Evolutionary conservation across 2,797 vertebrate species (phyloP).

Genomic region (Bucorvus abyssinicus): DNA sequence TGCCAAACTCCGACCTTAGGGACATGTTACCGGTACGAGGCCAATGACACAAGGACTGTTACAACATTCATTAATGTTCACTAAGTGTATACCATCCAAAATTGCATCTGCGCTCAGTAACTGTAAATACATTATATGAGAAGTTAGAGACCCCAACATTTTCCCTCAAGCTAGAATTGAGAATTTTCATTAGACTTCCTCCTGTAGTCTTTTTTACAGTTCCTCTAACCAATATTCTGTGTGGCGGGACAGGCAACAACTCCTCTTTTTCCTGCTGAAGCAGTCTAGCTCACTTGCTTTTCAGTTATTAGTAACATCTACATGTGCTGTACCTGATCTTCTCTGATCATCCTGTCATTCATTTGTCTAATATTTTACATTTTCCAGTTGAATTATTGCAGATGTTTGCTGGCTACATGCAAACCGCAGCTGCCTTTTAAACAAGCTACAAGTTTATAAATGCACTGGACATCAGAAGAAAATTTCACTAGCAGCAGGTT

Average conservation of each 20-base stretch:
- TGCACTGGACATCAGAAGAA: not conserved
- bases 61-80: not conserved
- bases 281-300: not conserved
- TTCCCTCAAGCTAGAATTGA: not conserved
- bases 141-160: not conserved
- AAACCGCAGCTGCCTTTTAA: not conserved
- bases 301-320: not conserved
- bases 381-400: not conserved
- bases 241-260: not conserved
- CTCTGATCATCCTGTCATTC: not conserved
- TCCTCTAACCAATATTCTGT: not conserved
- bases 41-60: not conserved
- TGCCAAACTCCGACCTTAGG: not conserved
- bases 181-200: not conserved
- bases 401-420: not conserved
- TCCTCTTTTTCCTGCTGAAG: not conserved
- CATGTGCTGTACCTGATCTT: not conserved
- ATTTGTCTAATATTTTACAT: not conserved
- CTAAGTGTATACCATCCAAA: not conserved
- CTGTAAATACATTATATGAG: not conserved
- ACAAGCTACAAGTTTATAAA: not conserved
- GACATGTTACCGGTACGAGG: fast-evolving
- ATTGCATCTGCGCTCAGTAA: not conserved
- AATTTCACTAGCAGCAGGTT: not conserved
- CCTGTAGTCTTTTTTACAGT: not conserved